Conservation (phyloP, 2,888 invertebrate genomes). For the Ophioninae sp. region DNA sequence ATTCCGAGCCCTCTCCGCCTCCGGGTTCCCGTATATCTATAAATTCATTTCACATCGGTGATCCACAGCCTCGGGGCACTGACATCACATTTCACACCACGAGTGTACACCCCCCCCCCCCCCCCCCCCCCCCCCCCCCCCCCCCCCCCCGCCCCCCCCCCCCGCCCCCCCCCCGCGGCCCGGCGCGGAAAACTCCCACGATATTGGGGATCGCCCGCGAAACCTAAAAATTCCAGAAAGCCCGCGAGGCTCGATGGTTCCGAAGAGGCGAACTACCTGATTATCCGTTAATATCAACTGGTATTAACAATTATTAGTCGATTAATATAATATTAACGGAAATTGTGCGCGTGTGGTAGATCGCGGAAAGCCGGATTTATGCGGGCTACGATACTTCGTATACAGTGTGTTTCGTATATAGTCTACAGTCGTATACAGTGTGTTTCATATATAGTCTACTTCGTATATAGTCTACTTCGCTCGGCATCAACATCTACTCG, state of each 20-base stretch:
- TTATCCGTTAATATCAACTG: slow-evolving; percentile 68
- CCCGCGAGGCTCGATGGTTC: not conserved
- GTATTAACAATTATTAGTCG: slow-evolving; percentile 71
- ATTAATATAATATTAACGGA: slow-evolving; percentile 70
- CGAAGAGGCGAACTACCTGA: slow-evolving; percentile 27
- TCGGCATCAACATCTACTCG: too few species aligned
- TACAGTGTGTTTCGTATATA: too few species aligned
- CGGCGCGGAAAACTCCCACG: slow-evolving; percentile 23
- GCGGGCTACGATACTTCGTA: not conserved
- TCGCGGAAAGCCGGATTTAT: not conserved
- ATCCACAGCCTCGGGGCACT: slow-evolving; percentile 17
- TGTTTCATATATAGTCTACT: too few species aligned
- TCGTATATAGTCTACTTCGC: too few species aligned
- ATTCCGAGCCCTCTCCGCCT: not conserved
- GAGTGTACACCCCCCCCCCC: not conserved
- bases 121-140: too few species aligned
- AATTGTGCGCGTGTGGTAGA: not conserved
- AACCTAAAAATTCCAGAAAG: slow-evolving; percentile 10
- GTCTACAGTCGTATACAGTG: too few species aligned
- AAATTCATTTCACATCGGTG: slow-evolving; percentile 32
- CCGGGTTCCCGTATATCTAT: not conserved
- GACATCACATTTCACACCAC: slow-evolving; percentile 32
- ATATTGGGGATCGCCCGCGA: slow-evolving; percentile 26
- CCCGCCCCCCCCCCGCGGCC: too few species aligned
- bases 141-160: too few species aligned